Base-by-base conservation (phyloP, 1,140 invertebrate genomes). In the Helicoverpa zea region DNA sequence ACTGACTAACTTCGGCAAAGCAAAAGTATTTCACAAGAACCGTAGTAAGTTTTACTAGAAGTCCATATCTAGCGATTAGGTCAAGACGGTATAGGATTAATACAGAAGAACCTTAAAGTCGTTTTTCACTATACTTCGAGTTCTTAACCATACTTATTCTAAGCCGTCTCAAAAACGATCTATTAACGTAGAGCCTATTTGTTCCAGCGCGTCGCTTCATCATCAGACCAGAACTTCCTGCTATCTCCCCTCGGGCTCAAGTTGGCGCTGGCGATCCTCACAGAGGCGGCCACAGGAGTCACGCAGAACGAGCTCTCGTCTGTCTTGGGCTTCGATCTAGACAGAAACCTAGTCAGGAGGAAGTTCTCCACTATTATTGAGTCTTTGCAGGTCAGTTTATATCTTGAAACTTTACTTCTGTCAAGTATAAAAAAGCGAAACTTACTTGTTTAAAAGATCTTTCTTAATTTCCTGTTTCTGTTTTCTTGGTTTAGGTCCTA, bases 161-260 rank as follows among this genome's bases (percentile, higher is more conserved):
- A 43, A 43, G 7, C 7, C 1, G 5, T 9, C 5, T 7, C 35
- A 43, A 43, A 43, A 43, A 9, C 5, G 5, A 0, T 43, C 35
- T 43, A 43, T 43, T 7, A 43, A 43, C 5, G 7, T 43, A 43
- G 9, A 43, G 7, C 35, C 35, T 7, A 7, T 43, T n/a, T 81
- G 14, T 64, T 91, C 30, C 89, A 95, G 94, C 87, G 89, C 23
- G 83, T 94, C 58, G 90, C 92, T 0, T 78, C 86, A 10, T 79
- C 75, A 9, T 94, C 95, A 3, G 75, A 90, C 2, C 95, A 94
- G 0, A 98, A 98, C 88, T 91, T 98, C 10, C 92, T 98, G n/a
- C 88, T 98, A 43, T 98, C 98, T 0, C 98, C 98, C 0, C 95
- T 98, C 82, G 98, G 98, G 47, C 91, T 98, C 7, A 98, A 98